phyloP scores from a whole-genome alignment of 1,140 invertebrate species.

The Nymphalis io region DNA sequence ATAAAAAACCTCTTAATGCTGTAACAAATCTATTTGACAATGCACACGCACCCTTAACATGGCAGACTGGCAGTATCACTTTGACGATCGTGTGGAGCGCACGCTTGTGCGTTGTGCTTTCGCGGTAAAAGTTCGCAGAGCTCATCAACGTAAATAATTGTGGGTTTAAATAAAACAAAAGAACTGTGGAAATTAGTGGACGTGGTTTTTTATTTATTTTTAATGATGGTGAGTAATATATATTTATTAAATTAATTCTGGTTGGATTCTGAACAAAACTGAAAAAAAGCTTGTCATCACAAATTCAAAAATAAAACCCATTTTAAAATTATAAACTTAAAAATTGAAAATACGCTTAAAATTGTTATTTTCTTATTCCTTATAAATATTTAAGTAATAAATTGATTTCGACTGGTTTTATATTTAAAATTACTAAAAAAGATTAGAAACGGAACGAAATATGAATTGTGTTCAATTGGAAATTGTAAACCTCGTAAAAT shows the following conservation, averaged over 20 bases:
- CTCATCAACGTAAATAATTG: slow-evolving; percentile 12
- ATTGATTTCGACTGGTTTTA: too few species aligned
- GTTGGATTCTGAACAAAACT: too few species aligned
- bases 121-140: slow-evolving; percentile 22
- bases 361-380: too few species aligned
- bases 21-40: slow-evolving; percentile 17
- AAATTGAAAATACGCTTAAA: too few species aligned
- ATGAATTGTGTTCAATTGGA: background rate
- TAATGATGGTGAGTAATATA: slow-evolving; percentile 11
- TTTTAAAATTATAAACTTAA: too few species aligned
- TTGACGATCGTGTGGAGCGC: slow-evolving; percentile 13
- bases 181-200: slow-evolving; percentile 10
- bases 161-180: background rate
- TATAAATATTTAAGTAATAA: too few species aligned
- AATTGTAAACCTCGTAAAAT: too few species aligned
- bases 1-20: slow-evolving; percentile 11
- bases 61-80: slow-evolving; percentile 29
- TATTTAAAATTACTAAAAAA: too few species aligned
- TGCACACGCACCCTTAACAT: slow-evolving; percentile 11
- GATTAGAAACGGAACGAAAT: too few species aligned
- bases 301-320: too few species aligned
- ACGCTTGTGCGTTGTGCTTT: slow-evolving; percentile 10
- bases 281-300: too few species aligned
- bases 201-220: slow-evolving; percentile 17
- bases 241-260: background rate